Evolutionary conservation across 2,888 invertebrate species (phyloP), one percentile per base, ranked within the genome.

Genomic region (Panorpa germanica): DNA sequence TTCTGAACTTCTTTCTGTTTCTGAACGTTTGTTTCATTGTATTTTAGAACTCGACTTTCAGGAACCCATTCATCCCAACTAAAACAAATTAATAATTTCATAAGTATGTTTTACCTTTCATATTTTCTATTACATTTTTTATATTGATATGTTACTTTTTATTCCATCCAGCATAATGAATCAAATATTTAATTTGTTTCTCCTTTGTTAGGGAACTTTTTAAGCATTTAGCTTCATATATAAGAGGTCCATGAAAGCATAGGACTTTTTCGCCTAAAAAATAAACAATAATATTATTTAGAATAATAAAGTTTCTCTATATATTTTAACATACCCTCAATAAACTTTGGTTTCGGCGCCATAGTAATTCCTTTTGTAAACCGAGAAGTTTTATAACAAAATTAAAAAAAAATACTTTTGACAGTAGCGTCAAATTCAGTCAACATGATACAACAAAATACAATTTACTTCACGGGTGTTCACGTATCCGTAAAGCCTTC

Each of bases 151-250:
- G n/a, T 59, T 63, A 91, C 88, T 86, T 93, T 61, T 93, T 95
- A 50, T 90, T 95, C 95, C 95, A 95, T 3, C 93, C 93, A 40
- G 88, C 88, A 52, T 95, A 95, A 54, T 95, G 95, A 39, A 95
- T 88, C 35, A 85, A 74, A 56, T 93, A 93, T 47, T 82, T 74
- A 5, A 83, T 65, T 52, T 76, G 74, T 52, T 86, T 86, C 41
- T 88, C 86, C 51, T 83, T 85, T 3, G 73, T 70, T 38, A 78
- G 61, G 31, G 73, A 70, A 39, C 72, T 69, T 56, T 85, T 86
- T 15, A 93, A 63, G 48, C 90, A 88, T 69, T 95, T 95, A 20
- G 91, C 93, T 61, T 95, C 93, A 51, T 95, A 95, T 40, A 95
- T 80, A 16, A 93, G 61, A 3, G 91, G 91, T 1, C 93, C 93